Evolutionary conservation across 2,113 vertebrate genomes (phyloP), one percentile per base, ranked within the genome.

Genomic region (Rynchops niger): DNA sequence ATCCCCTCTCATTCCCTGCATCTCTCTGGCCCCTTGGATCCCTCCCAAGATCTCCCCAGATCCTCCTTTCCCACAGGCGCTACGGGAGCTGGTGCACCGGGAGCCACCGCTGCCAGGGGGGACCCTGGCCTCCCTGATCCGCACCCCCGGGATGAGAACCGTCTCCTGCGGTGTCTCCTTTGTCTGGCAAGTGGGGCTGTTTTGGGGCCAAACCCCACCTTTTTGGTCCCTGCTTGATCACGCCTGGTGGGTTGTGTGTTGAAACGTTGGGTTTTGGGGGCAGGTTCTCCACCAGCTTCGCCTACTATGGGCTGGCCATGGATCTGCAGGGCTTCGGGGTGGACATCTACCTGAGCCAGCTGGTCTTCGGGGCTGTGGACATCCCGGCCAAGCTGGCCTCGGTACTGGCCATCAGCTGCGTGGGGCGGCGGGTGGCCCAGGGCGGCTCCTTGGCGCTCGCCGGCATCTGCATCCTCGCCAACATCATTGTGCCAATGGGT

Each of bases 271-370:
- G 42, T 52, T 78, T 78, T 12, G 4, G 90, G 61, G 1, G 3
- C 79, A 98, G 98, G 98, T 98, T 98, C 83, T 97, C 98, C 92
- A 98, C 98, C 11, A 98, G 98, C 72, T 98, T 99, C 2, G 98
- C 98, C 84, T 99, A 99, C 78, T 99, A 98, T 2, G 97, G 97
- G 63, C 30, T 98, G 95, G 98, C 98, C 65, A 98, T 98, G 97
- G 95, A 97, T 5, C 97, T 98, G 91, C 97, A 97, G 47, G 95
- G 98, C 92, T 98, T 99, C 2, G 98, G 98, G 9, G 98, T 98
- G 95, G 96, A 99, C 94, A 90, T 98, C 73, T 99, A 99, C 96
- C 94, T 99, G 95, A 98, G 98, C 20, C 98, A 99, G 91, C 12
- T 97, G 85, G 95, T 99, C 79, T 97, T 98, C 0, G 98, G 98